These are phyloP conservation scores for Pheosia tremula DNA, from an alignment of 2,888 invertebrate genomes.

Conservation along the genomic window DNA sequence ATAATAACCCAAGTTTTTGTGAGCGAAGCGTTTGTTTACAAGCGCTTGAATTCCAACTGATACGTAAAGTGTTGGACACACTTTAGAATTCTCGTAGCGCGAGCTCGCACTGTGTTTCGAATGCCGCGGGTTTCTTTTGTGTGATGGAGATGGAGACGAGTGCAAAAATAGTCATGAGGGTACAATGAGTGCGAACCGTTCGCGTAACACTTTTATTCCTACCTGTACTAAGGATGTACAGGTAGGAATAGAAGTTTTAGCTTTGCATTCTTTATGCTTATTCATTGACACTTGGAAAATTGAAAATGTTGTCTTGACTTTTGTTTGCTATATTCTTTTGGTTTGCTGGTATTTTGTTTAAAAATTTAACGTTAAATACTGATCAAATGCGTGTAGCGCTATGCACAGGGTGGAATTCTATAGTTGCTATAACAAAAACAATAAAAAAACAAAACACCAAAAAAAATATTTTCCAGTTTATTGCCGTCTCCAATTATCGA, in stretches of 20 bases:
- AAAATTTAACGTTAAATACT: too few relatives aligned
- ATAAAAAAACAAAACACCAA: too few relatives aligned
- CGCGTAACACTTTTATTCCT: background rate
- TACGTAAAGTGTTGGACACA: slow-evolving; percentile 1
- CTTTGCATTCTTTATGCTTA: background rate
- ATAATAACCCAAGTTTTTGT: background rate
- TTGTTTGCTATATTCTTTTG: background rate
- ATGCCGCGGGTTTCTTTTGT: background rate
- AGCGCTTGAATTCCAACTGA: background rate
- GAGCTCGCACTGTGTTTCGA: background rate
- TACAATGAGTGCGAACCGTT: slow-evolving; percentile 1
- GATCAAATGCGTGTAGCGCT: too few relatives aligned
- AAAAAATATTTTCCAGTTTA: too few relatives aligned
- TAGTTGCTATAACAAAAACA: too few relatives aligned
- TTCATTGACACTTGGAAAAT: background rate
- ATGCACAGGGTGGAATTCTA: too few relatives aligned
- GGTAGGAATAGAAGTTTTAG: background rate
- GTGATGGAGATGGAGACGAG: background rate
- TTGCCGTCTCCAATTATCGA: too few relatives aligned
- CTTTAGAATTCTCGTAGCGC: slow-evolving; percentile 2
- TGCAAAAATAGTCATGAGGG: slow-evolving; percentile 3
- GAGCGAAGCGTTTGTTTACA: background rate
- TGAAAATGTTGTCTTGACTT: background rate
- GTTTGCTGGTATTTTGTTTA: too few relatives aligned
- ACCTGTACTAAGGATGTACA: background rate